Evolutionary conservation across 2,797 vertebrate species (phyloP).

Genomic region (Knipowitschia caucasica): DNA sequence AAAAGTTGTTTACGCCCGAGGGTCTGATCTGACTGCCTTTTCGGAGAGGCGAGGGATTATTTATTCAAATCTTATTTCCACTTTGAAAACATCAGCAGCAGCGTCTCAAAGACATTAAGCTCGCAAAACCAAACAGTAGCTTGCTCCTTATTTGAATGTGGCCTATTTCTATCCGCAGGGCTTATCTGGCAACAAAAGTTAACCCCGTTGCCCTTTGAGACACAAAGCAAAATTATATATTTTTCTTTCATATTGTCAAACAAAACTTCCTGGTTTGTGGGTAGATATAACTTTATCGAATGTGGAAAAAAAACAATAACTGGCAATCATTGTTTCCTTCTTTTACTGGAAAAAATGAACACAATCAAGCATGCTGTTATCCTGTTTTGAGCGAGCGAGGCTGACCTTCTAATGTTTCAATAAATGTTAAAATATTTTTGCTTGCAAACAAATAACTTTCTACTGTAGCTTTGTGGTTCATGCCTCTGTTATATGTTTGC

Average conservation of each 20-base stretch:
- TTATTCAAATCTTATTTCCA: conserved; percentile 59
- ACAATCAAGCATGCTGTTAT: too few relatives aligned
- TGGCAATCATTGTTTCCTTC: too few relatives aligned
- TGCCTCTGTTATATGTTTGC: too few relatives aligned
- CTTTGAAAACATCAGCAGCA: conserved; percentile 62
- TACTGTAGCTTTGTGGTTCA: too few relatives aligned
- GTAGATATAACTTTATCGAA: conserved; percentile 19
- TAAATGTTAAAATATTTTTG: too few relatives aligned
- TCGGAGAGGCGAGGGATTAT: conserved; percentile 49
- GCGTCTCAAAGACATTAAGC: conserved; percentile 50
- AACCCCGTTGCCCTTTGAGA: conserved; percentile 40
- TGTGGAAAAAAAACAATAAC: too few relatives aligned
- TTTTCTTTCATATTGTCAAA: conserved; percentile 1
- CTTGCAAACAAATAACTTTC: too few relatives aligned
- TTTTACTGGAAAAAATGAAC: too few relatives aligned
- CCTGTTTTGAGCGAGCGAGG: too few relatives aligned
- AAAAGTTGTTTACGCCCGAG: conserved; percentile 59
- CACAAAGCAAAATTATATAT: conserved; percentile 23
- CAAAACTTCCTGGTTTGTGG: conserved; percentile 6
- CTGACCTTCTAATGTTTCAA: too few relatives aligned
- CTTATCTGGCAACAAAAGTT: conserved; percentile 30
- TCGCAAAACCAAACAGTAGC: conserved; percentile 35
- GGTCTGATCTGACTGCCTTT: conserved; percentile 46
- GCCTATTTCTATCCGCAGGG: conserved; percentile 43
- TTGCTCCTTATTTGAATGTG: conserved; percentile 47